Evolutionary conservation across 2,797 vertebrate species (phyloP), one percentile per base, ranked within the genome.

Genomic region (Ibycter americanus): DNA sequence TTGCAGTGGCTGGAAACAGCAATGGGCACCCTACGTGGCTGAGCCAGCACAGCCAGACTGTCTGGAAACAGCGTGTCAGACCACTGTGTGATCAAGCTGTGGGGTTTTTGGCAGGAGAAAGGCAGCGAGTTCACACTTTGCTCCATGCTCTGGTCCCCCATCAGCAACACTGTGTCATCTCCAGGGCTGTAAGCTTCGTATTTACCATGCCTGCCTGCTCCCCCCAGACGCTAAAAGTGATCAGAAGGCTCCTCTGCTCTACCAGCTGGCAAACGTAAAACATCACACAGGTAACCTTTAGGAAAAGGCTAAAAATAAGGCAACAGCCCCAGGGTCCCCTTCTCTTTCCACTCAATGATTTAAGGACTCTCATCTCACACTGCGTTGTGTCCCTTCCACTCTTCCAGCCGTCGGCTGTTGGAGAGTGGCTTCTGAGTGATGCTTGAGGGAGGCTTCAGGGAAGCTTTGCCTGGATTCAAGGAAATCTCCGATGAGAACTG

Each of bases 81-180:
- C 38, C 42, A 42, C 8, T 0, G 1, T 1, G 34, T n/a, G 5
- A 5, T 26, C 59, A 67, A 1, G 0, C 23, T 3, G 0, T 4
- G 14, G n/a, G 25, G 11, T 4, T 78, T 83, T 8, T 65, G 38
- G 83, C 55, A 91, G 76, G 34, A 80, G 34, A 65, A 80, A 72
- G 15, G 58, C 27, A 15, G 7, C 0, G 6, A 93, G 44, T 42
- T 85, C 40, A 62, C 52, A 27, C 40, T 72, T 72, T 1, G 0
- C 20, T 83, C 59, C 29, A 8, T 2, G 23, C 19, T 67, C 70
- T 55, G 47, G 19, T 84, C 18, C 34, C 29, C 29, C 55, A 17
- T 15, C 32, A 34, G 18, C 42, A 76, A 21, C 1, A 7, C 52
- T n/a, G 20, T 22, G 51, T 31, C 62, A 77, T 9, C 42, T 72